phyloP scores from a whole-genome alignment of 2,113 vertebrate species.

The Zapornia atra region DNA sequence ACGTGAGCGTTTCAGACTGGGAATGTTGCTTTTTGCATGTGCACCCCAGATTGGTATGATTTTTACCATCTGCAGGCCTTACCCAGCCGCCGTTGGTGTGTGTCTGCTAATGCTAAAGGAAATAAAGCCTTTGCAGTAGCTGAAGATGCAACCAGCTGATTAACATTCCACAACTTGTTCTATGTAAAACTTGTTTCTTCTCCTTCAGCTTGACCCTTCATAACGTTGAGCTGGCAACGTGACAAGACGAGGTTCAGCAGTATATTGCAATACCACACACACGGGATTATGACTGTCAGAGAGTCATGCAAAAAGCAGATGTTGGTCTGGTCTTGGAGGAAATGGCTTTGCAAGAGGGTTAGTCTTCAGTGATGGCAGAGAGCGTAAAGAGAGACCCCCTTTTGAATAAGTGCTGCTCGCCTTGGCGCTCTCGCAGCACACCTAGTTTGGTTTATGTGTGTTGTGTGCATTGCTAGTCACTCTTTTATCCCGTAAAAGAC shows the following conservation, averaged over 20 bases:
- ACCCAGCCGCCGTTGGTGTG: rapidly evolving
- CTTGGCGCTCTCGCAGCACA: neutral
- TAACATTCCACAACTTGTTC: neutral
- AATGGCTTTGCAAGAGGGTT: neutral
- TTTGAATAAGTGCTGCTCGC: neutral
- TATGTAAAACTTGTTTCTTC: neutral
- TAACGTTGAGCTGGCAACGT: neutral
- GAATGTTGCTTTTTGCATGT: neutral
- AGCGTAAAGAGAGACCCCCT: neutral
- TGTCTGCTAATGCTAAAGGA: neutral
- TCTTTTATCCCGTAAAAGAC: neutral
- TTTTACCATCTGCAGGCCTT: neutral
- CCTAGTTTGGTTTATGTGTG: neutral
- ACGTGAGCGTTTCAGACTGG: neutral
- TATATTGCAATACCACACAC: neutral
- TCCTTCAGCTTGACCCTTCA: neutral
- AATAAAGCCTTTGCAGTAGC: neutral
- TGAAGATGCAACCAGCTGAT: neutral
- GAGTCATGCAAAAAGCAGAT: slow-evolving; percentile 23
- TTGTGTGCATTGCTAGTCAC: neutral
- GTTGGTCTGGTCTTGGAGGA: neutral
- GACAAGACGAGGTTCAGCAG: neutral
- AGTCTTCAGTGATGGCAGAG: neutral
- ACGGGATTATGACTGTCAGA: neutral
- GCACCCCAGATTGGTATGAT: neutral